phyloP scores from a whole-genome alignment of 2,113 vertebrate genomes.

The Colius striatus region DNA sequence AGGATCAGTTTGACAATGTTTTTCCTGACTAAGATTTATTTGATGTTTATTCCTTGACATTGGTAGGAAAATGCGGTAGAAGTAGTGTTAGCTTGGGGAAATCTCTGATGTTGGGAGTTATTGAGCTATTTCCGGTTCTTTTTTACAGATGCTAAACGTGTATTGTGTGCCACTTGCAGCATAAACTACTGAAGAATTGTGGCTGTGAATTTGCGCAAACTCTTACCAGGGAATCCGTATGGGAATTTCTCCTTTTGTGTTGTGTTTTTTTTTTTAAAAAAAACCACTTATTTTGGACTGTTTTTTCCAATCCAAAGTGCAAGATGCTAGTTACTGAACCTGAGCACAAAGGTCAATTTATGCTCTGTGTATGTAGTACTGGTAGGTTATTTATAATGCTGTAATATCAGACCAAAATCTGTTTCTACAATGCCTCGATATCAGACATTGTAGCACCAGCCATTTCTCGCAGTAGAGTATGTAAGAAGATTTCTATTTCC shows the following conservation, averaged over 20 bases:
- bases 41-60: constrained; percentile 57
- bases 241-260: constrained; percentile 41
- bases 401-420: constrained; percentile 29
- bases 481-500: constrained; percentile 8
- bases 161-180: constrained; percentile 75
- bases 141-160: constrained; percentile 40
- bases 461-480: not conserved
- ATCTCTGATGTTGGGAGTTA: constrained; percentile 39
- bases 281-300: constrained; percentile 51
- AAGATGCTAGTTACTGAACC: constrained; percentile 46
- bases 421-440: constrained; percentile 31
- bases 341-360: constrained; percentile 15
- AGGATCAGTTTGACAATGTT: constrained; percentile 42
- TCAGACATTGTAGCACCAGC: constrained; percentile 29
- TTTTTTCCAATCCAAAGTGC: constrained; percentile 35
- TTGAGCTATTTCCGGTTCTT: constrained; percentile 66
- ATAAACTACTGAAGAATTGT: constrained; percentile 81
- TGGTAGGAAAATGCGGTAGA: constrained; percentile 62
- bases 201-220: constrained; percentile 76
- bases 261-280: constrained; percentile 36
- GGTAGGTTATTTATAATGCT: constrained; percentile 19
- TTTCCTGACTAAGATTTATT: constrained; percentile 36
- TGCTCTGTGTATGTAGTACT: constrained; percentile 27
- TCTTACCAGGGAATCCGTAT: constrained; percentile 63
- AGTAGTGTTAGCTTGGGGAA: constrained; percentile 65